Evolutionary conservation across 2,888 invertebrate genomes (phyloP).

Genomic region (Chrysotoxum bicinctum): DNA sequence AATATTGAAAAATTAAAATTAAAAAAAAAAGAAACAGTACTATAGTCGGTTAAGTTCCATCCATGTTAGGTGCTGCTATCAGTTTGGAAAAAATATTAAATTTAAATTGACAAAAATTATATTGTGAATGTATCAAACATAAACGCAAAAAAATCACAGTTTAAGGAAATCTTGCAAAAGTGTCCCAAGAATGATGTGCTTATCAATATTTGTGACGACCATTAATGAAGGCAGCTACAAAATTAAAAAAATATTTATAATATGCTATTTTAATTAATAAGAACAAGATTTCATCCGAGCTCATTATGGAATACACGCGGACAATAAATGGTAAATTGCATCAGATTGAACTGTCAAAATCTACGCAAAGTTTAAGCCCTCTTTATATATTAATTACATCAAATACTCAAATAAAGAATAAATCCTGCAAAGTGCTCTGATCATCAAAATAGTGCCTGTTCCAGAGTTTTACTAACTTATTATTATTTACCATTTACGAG

Average conservation of each 20-base stretch:
- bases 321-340: slow-evolving; percentile 59
- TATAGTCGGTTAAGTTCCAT: background rate
- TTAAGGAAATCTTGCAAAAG: background rate
- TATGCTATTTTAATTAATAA: background rate
- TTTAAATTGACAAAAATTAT: background rate
- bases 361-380: background rate
- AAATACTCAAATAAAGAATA: too few species aligned
- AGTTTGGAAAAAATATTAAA: background rate
- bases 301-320: slow-evolving; percentile 71
- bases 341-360: background rate
- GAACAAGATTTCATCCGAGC: background rate
- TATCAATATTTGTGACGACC: background rate
- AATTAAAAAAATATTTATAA: background rate
- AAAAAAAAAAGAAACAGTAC: background rate
- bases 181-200: background rate
- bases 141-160: background rate
- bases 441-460: too few species aligned
- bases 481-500: too few species aligned
- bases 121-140: background rate
- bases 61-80: background rate
- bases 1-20: slow-evolving; percentile 38
- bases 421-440: too few species aligned
- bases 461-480: too few species aligned
- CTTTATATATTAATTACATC: too few species aligned
- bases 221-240: background rate